Base-by-base conservation (phyloP, 2,113 vertebrate species). In the Siniperca chuatsi region DNA sequence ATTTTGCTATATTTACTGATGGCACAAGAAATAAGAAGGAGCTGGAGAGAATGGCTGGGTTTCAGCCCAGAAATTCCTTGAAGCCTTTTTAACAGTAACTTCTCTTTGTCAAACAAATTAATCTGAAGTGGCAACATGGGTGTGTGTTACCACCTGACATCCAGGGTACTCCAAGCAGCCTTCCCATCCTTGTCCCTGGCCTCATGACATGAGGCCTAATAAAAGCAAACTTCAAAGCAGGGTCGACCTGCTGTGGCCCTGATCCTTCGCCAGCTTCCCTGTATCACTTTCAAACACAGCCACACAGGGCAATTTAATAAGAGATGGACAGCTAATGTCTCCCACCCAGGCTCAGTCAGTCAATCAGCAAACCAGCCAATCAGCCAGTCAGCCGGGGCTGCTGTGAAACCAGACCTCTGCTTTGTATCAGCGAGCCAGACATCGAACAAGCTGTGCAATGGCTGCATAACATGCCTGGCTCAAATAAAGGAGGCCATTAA, bases 261-360 rank as follows among this genome's bases (percentile, higher is more conserved):
- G 75, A 86, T 90, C 81, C 87, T 84, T 78, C 16, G 71, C 92
- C 87, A 90, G 90, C 69, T 79, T 89, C 70, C 83, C 89, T 75
- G 87, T 94, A 95, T 95, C 94, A 84, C 68, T 95, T 95, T 96
- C 94, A 96, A 95, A 95, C 81, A 78, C 80, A 72, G 79, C 72
- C 71, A 76, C 81, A 74, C 65, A 46, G 85, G 84, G 78, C 93
- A 94, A 89, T 94, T 95, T 92, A 94, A 95, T 94, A 94, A 93
- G 82, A 92, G 91, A 95, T 92, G 88, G 86, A 89, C 87, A 88
- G 77, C 92, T 94, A 93, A 93, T 93, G 92, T 92, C 89, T 93
- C 89, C 87, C 87, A 90, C 87, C 82, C 81, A 85, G 76, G 29
- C 81, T 84, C 74, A 15, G 46, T 48, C 62, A 79, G 86, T 69